Evolutionary conservation across 2,888 invertebrate species (phyloP).

Genomic region (Tipula confusa): DNA sequence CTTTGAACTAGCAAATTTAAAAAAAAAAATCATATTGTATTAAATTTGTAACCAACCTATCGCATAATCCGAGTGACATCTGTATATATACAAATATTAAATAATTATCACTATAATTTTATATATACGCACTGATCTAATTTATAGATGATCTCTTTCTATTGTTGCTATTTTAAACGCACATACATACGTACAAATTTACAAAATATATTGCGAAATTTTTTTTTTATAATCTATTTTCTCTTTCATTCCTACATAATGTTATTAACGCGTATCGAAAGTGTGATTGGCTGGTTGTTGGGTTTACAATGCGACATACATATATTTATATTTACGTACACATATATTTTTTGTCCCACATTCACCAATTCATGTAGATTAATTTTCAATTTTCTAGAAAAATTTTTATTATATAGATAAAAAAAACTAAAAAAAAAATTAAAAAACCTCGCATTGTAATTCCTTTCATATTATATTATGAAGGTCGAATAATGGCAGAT

Average conservation of each 20-base stretch:
- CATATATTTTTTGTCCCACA: neutral
- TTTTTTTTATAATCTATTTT: neutral
- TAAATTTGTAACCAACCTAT: too few relatives aligned
- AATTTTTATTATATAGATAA: neutral
- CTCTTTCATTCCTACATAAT: conserved; percentile 9
- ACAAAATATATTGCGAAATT: neutral
- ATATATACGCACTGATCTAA: neutral
- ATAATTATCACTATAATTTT: neutral
- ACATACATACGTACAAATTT: neutral
- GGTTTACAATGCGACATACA: neutral
- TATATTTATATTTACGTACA: neutral
- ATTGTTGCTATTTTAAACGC: neutral
- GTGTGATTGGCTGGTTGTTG: neutral
- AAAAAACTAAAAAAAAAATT: neutral
- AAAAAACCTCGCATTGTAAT: conserved; percentile 26
- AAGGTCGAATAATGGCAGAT: conserved; percentile 45
- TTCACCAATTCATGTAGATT: neutral
- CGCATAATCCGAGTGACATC: too few relatives aligned
- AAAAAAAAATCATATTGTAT: too few relatives aligned
- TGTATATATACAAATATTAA: too few relatives aligned
- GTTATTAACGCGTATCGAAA: neutral
- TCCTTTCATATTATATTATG: conserved; percentile 34
- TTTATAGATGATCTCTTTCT: neutral
- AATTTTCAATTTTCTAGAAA: conserved; percentile 3
- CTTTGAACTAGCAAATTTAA: too few relatives aligned